Evolutionary conservation across 2,888 invertebrate genomes (phyloP).

Genomic region (Chymomyza procnemis): DNA sequence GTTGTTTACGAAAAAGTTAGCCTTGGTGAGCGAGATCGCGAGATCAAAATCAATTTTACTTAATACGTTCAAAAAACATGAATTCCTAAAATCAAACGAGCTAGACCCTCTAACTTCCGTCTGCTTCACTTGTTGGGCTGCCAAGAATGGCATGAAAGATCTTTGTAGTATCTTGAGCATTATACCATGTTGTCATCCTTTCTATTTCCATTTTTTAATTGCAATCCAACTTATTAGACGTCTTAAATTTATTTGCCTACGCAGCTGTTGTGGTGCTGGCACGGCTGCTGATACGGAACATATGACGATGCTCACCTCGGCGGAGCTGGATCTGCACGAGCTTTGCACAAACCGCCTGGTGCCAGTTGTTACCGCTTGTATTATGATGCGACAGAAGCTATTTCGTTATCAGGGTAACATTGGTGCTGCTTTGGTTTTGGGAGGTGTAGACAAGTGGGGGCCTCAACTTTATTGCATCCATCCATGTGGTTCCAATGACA

Average conservation of each 20-base stretch:
- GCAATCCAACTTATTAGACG: too few relatives aligned
- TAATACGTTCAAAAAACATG: too few relatives aligned
- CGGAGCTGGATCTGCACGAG: constrained; percentile 94
- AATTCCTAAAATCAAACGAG: too few relatives aligned
- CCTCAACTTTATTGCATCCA: constrained; percentile 93
- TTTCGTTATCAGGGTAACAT: constrained; percentile 96
- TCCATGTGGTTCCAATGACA: constrained; percentile 97
- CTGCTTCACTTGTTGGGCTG: too few relatives aligned
- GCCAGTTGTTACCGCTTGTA: constrained; percentile 93
- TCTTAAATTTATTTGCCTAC: constrained; percentile 22
- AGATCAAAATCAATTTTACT: too few relatives aligned
- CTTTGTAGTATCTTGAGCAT: not conserved
- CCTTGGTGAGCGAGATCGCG: too few relatives aligned
- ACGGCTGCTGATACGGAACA: constrained; percentile 98
- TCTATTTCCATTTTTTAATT: too few relatives aligned
- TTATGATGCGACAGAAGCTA: constrained; percentile 93
- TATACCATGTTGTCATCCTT: not conserved
- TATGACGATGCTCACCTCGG: constrained; percentile 93
- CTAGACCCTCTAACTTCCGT: too few relatives aligned
- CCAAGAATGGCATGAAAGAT: too few relatives aligned
- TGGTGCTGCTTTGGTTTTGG: constrained; percentile 95
- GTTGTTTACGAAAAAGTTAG: too few relatives aligned
- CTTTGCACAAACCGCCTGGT: constrained; percentile 93
- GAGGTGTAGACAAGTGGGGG: constrained; percentile 95
- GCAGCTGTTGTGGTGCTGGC: constrained; percentile 96